phyloP scores from a whole-genome alignment of 2,888 invertebrate species.

The Chrysotoxum bicinctum region DNA sequence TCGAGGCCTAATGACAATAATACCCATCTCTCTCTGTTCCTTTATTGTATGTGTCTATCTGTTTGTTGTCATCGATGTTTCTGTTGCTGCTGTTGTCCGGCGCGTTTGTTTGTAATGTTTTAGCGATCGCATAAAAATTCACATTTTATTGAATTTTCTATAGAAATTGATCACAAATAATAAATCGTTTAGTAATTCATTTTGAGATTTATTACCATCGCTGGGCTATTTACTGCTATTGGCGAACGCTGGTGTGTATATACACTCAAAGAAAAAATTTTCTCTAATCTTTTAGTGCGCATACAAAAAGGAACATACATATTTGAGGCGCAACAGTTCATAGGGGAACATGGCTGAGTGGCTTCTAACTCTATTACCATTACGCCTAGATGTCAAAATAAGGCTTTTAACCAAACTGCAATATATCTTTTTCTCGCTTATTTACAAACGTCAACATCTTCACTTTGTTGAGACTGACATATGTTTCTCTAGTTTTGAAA shows the following conservation, averaged over 20 bases:
- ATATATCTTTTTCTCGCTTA: too few species aligned
- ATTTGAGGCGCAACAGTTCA: too few species aligned
- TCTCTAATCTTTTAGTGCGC: too few species aligned
- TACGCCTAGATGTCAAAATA: too few species aligned
- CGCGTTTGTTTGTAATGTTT: constrained; percentile 43
- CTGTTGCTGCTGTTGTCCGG: constrained; percentile 19
- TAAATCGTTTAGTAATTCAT: constrained; percentile 72
- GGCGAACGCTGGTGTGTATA: background rate
- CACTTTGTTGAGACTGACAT: too few species aligned
- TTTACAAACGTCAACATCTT: too few species aligned
- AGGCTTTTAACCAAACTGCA: too few species aligned
- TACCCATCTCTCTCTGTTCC: background rate
- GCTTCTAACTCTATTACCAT: too few species aligned
- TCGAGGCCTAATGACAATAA: constrained; percentile 61
- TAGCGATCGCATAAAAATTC: constrained; percentile 67
- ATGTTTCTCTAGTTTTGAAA: too few species aligned
- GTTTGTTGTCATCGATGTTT: background rate
- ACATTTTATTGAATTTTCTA: constrained; percentile 71
- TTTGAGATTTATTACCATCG: constrained; percentile 65
- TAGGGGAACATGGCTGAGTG: too few species aligned
- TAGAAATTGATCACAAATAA: constrained; percentile 70
- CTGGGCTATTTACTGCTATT: constrained; percentile 47
- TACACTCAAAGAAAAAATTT: background rate
- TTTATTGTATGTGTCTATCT: background rate
- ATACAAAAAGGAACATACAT: too few species aligned